phyloP scores from a whole-genome alignment of 2,797 vertebrate genomes.

The Rhynchotus rufescens region DNA sequence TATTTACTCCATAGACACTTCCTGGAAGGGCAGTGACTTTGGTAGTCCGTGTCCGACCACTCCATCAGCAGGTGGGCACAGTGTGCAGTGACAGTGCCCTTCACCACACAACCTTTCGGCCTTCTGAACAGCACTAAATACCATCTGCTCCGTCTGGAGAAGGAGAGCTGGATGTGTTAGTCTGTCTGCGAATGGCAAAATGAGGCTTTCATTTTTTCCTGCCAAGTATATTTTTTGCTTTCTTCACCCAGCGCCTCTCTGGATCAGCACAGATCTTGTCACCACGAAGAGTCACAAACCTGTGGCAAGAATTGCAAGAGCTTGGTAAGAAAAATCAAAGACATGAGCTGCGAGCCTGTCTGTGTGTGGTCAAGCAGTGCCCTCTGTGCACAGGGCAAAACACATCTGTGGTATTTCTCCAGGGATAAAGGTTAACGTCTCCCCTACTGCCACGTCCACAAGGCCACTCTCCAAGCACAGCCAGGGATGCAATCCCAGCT shows the following conservation, averaged over 20 bases:
- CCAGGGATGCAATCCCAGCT: too few relatives aligned
- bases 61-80: not conserved
- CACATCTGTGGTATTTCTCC: not conserved
- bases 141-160: accelerated
- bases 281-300: not conserved
- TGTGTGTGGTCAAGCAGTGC: not conserved
- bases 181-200: not conserved
- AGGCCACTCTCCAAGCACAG: not conserved
- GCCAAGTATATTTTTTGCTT: accelerated
- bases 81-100: accelerated
- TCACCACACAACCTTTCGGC: accelerated
- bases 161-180: accelerated
- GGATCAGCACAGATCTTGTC: not conserved
- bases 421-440: not conserved
- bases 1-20: not conserved
- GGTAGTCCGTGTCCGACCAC: accelerated
- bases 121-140: accelerated
- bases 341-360: accelerated
- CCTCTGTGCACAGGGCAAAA: not conserved
- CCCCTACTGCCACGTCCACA: accelerated
- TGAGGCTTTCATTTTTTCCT: not conserved
- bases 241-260: not conserved
- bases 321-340: not conserved
- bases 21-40: not conserved
- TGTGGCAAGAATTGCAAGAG: not conserved